Base-by-base conservation (phyloP, 1,140 invertebrate species). In the Hirudo medicinalis region DNA sequence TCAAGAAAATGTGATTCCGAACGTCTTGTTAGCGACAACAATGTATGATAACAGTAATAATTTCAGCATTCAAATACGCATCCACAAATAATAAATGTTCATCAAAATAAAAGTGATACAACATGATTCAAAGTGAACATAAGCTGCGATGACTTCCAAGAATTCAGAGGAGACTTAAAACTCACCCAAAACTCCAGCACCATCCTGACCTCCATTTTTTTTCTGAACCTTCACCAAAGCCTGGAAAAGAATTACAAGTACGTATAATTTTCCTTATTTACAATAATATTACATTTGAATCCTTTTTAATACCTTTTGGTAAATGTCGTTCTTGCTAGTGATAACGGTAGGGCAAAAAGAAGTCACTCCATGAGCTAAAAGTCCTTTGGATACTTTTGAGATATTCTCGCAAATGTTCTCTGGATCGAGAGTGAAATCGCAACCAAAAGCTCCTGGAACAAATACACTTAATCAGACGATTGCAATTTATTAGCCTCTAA, bases 281-380 rank as follows among this genome's bases (percentile, higher is more conserved):
- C 0, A 63, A 25, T 25, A 63, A 0, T 63, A 22, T 15, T 25
- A 19, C 22, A 63, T n/a, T 63, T 22, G 17, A 63, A 63, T 25
- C 8, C 22, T 3, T 13, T 63, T 63, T 63, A 22, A 70, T 76
- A 87, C 88, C 78, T 88, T 86, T 67, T 87, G 84, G 83, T 99
- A 99, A 70, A 87, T 87, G 67, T 89, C 85, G 63, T 82, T 80
- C 8, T 88, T 86, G 29, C 93, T 96, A 49, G 94, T 96, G 1
- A 99, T 91, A 74, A 99, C 81, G 6, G 96, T 99, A 15, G 96
- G 96, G 81, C 93, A 97, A 82, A 94, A 98, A n/a, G 94, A 91
- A 54, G 95, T 98, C 0, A 98, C 92, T 67, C 95, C 95, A 76
- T 83, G 78, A 29, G 84, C 81, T 27, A 97, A 81, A 53, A 99